Base-by-base conservation (phyloP, 2,797 vertebrate genomes). In the Sardinella longiceps region DNA sequence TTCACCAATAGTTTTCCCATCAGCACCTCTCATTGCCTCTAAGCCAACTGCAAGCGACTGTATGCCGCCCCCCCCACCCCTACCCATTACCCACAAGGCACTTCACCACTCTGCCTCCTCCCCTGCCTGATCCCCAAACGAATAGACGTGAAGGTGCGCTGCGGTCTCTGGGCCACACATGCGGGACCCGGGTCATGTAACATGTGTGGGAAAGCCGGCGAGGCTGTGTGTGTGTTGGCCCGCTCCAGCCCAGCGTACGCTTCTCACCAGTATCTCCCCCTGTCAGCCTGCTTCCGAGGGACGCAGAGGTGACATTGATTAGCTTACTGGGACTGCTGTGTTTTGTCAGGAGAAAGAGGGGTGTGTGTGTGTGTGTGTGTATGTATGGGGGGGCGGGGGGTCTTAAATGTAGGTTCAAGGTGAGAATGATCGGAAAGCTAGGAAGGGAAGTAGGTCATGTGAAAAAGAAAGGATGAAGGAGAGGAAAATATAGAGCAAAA, bases 281-380 rank as follows among this genome's bases (percentile, higher is more conserved):
- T 74, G 66, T 37, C 66, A 74, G 66, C 14, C 11, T 6, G 66
- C 66, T 74, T 74, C 66, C 66, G 66, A 74, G 66, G 66, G 66
- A 74, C 66, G 5, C 66, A 15, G 30, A 37, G 66, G 66, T 74
- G 66, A 74, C 66, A 37, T 74, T 74, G 66, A 74, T 74, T 74
- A 74, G 30, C 66, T 74, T 74, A 74, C 66, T 30, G 25, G 25
- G 60, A 30, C 20, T 18, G 33, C 66, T 74, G 66, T 33, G 30
- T 74, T 70, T 74, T 20, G 66, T 74, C 66, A 74, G 25, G 25
- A 23, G 25, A n/a, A 60, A 6, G 20, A 53, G 1, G 58, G 2
- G 58, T 25, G 15, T 20, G 30, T 20, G 63, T 15, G 63, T 30
- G 63, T 3, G 28, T 5, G 2, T 12, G 15, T 7, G 30, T 12